Evolutionary conservation across 2,888 invertebrate species (phyloP).

Genomic region (Dexiosoma caninum): DNA sequence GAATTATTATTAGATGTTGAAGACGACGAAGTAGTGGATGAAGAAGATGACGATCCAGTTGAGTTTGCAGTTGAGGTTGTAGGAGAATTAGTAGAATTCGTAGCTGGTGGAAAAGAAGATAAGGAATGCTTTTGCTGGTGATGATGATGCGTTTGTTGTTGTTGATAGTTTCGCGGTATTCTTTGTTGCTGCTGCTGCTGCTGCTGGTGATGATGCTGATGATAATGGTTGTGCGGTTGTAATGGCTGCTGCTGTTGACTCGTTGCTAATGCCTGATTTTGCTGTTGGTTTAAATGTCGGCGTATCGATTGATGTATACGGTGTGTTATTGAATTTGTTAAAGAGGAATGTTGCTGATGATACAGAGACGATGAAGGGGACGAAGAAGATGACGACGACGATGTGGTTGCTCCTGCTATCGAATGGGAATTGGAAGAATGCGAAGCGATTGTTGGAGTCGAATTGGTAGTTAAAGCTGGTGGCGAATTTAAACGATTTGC

Average conservation of each 20-base stretch:
- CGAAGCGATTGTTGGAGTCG: conserved; percentile 17
- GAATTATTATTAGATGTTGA: conserved; percentile 57
- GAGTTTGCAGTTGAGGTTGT: not conserved
- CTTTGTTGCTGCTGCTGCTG: conserved; percentile 50
- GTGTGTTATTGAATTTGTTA: conserved; percentile 75
- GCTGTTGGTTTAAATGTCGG: conserved; percentile 74
- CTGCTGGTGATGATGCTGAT: conserved; percentile 46
- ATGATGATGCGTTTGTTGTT: conserved; percentile 63
- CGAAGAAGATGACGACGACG: conserved; percentile 63
- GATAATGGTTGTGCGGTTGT: conserved; percentile 51
- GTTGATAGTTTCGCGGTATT: conserved; percentile 62
- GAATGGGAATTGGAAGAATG: conserved; percentile 7
- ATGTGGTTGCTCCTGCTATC: conserved; percentile 62
- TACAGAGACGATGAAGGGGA: conserved; percentile 32
- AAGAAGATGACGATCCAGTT: conserved; percentile 1
- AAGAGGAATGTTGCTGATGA: conserved; percentile 63
- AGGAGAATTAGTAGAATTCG: conserved; percentile 15
- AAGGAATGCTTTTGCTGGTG: conserved; percentile 63
- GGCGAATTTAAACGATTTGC: conserved; percentile 71
- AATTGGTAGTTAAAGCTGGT: conserved; percentile 63
- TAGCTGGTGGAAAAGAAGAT: not conserved
- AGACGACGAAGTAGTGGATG: conserved; percentile 17
- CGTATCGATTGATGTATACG: conserved; percentile 75
- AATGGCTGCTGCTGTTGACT: conserved; percentile 49
- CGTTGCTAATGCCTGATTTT: conserved; percentile 55